A percentile compares a stretch with the other conserved stretches of the same genome.
phyloP scores from a whole-genome alignment of 1,140 invertebrate genomes.

The Drosophila melanica region DNA sequence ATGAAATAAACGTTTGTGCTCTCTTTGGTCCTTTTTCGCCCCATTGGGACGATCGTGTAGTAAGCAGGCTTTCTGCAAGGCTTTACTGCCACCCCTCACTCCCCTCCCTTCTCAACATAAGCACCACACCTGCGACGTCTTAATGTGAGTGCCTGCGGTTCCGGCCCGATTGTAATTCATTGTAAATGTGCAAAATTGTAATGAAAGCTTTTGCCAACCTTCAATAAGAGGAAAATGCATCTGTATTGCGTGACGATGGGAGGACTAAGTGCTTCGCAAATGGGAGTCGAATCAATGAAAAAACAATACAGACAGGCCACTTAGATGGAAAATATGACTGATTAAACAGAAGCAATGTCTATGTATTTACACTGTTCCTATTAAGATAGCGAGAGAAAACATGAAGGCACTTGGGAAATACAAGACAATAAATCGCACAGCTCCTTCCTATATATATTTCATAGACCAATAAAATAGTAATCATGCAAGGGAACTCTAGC shows the following conservation, averaged over 20 bases:
- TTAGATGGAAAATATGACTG: not conserved
- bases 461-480: too few relatives aligned
- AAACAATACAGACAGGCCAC: not conserved
- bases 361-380: not conserved
- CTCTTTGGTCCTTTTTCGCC: not conserved
- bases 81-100: constrained; percentile 49
- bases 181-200: constrained; percentile 44
- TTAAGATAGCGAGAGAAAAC: not conserved
- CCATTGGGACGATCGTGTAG: constrained; percentile 11
- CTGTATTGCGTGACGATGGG: constrained; percentile 10
- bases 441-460: too few relatives aligned
- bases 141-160: constrained; percentile 40
- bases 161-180: constrained; percentile 35
- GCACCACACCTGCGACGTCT: constrained; percentile 15
- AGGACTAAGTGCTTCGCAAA: constrained; percentile 14
- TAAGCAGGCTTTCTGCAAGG: constrained; percentile 39
- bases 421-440: not conserved
- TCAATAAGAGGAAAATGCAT: constrained; percentile 25
- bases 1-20: constrained; percentile 22
- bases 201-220: constrained; percentile 30
- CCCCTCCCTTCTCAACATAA: constrained; percentile 3
- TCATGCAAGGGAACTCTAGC: too few relatives aligned
- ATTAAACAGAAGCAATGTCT: not conserved
- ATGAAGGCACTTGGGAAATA: not conserved
- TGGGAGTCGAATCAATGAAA: not conserved